Evolutionary conservation across 2,797 vertebrate genomes (phyloP).

Genomic region (Dromococcyx pavoninus): DNA sequence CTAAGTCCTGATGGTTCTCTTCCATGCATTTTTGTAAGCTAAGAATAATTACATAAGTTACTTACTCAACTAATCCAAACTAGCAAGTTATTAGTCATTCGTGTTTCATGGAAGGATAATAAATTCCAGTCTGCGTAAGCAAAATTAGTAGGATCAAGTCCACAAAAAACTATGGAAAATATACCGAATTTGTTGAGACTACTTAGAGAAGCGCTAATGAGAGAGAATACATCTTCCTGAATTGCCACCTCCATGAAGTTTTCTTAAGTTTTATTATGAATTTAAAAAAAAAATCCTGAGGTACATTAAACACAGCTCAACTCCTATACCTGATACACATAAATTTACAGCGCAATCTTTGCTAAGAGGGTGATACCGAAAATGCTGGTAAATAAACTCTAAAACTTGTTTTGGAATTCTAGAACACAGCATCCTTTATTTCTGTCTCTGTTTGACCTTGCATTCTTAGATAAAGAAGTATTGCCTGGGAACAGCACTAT

Average conservation of each 20-base stretch:
- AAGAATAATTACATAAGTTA: not conserved
- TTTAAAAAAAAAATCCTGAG: too few species aligned
- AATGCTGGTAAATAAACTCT: not conserved
- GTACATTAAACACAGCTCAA: rapidly evolving
- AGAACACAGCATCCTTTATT: too few species aligned
- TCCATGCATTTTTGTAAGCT: not conserved
- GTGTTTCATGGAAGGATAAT: not conserved
- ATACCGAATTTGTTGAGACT: not conserved
- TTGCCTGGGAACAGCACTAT: too few species aligned
- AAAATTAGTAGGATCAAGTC: not conserved
- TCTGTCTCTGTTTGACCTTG: too few species aligned
- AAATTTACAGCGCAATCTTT: rapidly evolving
- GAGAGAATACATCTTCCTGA: not conserved
- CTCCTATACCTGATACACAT: rapidly evolving
- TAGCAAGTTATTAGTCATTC: not conserved
- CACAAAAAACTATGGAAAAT: rapidly evolving
- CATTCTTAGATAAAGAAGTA: too few species aligned
- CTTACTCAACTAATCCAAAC: not conserved
- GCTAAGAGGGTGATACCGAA: not conserved
- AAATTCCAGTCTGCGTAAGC: not conserved
- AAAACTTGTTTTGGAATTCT: too few species aligned
- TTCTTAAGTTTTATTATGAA: not conserved
- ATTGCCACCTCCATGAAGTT: not conserved
- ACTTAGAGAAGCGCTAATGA: not conserved
- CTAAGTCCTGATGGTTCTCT: not conserved